Evolutionary conservation across 1,140 invertebrate species (phyloP), one percentile per base, ranked within the genome.

Genomic region (Ostrea edulis): DNA sequence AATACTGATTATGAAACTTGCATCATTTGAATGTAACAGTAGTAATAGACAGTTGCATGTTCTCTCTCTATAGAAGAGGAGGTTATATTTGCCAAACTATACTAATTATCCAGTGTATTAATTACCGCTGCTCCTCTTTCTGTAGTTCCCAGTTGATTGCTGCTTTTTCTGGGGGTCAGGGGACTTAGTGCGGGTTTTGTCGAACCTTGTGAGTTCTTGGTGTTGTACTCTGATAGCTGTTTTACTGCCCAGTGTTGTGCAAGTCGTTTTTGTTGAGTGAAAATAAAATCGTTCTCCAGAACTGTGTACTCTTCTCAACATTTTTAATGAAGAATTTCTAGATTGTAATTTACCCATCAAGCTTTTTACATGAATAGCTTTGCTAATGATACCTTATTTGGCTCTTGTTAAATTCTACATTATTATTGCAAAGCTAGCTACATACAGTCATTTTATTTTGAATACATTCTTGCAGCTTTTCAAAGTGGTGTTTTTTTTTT

Each of bases 151-250:
- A 77, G 68, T 85, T 65, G 62, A 85, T 58, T 85, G 68, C 71
- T 86, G 86, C 86, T 86, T 77, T 86, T 81, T 81, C 77, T 77
- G 53, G 77, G 65, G 86, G 25, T 86, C 54, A 81, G 86, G 86
- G 71, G 86, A 86, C 53, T 77, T 77, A 77, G 68, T 35, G 25
- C 68, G 68, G 68, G 68, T 77, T 77, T 77, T 77, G 68, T 77
- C 68, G 35, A 68, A 85, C 68, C 84, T 25, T 68, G 58, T 68
- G 65, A 62, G 55, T 54, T 65, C 52, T 85, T 35, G 58, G 68
- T 85, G 84, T 85, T 85, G 84, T 85, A 51, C 44, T 68, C 44
- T 29, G 58, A 44, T 84, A 84, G 52, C 9, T 25, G 62, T 71
- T 22, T 83, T 22, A 51, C 52, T 58, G 44, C 55, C 58, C 52